Evolutionary conservation across 2,888 invertebrate species (phyloP), one percentile per base, ranked within the genome.

Genomic region (Hedychridium roseum): DNA sequence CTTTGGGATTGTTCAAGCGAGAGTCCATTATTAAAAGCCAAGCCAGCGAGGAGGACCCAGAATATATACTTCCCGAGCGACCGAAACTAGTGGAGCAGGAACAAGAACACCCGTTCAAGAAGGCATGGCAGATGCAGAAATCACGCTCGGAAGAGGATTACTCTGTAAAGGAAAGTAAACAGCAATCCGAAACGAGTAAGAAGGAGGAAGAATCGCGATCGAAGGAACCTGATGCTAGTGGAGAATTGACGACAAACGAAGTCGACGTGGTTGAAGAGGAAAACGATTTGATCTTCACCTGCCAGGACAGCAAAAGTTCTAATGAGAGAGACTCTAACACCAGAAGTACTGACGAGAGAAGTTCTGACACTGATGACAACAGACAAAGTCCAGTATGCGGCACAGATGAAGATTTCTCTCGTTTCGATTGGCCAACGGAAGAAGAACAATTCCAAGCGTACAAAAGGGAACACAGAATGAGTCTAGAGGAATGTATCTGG

Each of bases 11-110:
- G 16, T 75, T 70, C 27, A 78, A 78, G 47, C 61, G 78, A 3
- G 77, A 76, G 38, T 78, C 78, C 0, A 78, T 78, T n/a, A 53
- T 78, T 3, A 78, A 74, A 57, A 78, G 78, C 50, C 78, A 78
- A 55, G 78, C 78, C 1, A 78, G 78, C 43, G 78, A 78, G 46
- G 78, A 78, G 31, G 78, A 78, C 50, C 76, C 78, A 0, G 78
- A 78, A 40, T 78, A 73, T 40, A 54, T 78, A 2, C 42, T 78
- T 2, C 78, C 77, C 4, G 78, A 78, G 45, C 64, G 78, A 30
- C 78, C 78, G 1, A 78, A 78, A 36, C 45, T 78, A 1, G 68
- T 74, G 16, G 77, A 78, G 36, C 78, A 78, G 43, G 78, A 78
- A 27, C 68, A 76, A 11, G 75, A 77, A 39, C 78, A 78, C 64